Percentiles rank a stretch among this genome's conserved stretches.
Conservation (phyloP, 2,888 invertebrate species). For the Bruchidius siliquastri region DNA sequence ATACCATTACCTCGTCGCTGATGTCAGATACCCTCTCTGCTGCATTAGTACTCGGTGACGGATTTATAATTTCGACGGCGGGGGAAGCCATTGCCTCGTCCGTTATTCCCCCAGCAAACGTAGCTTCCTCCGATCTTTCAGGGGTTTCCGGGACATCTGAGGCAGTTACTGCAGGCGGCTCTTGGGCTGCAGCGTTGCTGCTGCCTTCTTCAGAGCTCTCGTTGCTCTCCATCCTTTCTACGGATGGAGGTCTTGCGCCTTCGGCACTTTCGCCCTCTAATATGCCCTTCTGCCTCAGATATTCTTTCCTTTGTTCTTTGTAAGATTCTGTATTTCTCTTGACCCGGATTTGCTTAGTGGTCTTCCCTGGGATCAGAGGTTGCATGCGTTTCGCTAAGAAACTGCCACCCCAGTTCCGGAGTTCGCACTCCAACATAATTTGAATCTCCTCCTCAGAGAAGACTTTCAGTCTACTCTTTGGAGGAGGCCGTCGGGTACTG, state of each 20-base stretch:
- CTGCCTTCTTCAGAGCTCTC: background rate
- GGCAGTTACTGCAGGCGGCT: background rate
- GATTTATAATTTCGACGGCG: background rate
- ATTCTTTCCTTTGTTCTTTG: background rate
- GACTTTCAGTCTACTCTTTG: background rate
- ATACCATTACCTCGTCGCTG: background rate
- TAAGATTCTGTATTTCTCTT: background rate
- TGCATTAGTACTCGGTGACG: background rate
- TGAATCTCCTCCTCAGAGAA: conserved; percentile 1
- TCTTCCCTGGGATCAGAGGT: background rate
- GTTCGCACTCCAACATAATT: conserved; percentile 5
- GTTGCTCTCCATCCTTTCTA: too few species aligned
- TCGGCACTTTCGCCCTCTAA: background rate
- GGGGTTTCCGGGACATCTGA: background rate
- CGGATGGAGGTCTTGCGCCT: background rate
- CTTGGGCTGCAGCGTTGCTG: background rate
- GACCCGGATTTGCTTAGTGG: background rate
- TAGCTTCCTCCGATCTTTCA: background rate
- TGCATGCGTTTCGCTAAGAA: background rate
- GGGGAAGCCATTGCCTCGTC: background rate
- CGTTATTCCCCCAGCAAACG: background rate
- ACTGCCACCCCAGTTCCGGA: background rate
- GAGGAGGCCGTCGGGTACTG: background rate
- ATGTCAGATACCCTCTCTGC: background rate
- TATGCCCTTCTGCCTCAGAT: background rate